Evolutionary conservation across 2,888 invertebrate species (phyloP).

Genomic region (Celastrina argiolus): DNA sequence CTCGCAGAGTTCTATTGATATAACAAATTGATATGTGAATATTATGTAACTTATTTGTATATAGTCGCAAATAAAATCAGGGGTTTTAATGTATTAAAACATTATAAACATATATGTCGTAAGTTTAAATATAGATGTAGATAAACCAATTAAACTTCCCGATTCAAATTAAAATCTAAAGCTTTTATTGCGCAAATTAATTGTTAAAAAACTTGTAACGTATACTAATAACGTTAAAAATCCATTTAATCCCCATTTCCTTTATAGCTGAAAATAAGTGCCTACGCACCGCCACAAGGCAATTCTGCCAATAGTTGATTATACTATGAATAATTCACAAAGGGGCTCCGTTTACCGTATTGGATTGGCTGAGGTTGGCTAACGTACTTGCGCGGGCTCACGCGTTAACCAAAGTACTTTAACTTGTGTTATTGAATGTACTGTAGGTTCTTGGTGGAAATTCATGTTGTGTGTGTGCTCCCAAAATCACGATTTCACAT

Average conservation of each 20-base stretch:
- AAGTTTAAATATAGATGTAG: too few species aligned
- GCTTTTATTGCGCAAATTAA: background rate
- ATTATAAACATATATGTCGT: too few species aligned
- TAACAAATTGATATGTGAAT: background rate
- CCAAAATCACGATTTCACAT: background rate
- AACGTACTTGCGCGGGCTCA: conserved; percentile 24
- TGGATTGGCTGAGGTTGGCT: conserved; percentile 22
- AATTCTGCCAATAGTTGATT: conserved; percentile 24
- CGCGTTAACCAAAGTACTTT: conserved; percentile 10
- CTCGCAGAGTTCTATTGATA: background rate
- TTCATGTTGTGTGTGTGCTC: too few species aligned
- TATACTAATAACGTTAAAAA: background rate
- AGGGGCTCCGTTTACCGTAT: conserved; percentile 17
- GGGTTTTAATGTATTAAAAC: too few species aligned
- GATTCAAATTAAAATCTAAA: too few species aligned
- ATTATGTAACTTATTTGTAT: too few species aligned
- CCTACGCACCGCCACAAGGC: conserved; percentile 18
- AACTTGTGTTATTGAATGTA: too few species aligned
- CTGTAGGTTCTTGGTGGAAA: too few species aligned
- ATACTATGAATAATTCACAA: conserved; percentile 25
- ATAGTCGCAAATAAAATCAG: too few species aligned
- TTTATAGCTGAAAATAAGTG: conserved; percentile 15
- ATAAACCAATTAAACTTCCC: too few species aligned
- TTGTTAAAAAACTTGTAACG: background rate
- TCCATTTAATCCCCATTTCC: conserved; percentile 7